Evolutionary conservation across 2,797 vertebrate species (phyloP), one percentile per base, ranked within the genome.

Genomic region (Neostethus bicornis): DNA sequence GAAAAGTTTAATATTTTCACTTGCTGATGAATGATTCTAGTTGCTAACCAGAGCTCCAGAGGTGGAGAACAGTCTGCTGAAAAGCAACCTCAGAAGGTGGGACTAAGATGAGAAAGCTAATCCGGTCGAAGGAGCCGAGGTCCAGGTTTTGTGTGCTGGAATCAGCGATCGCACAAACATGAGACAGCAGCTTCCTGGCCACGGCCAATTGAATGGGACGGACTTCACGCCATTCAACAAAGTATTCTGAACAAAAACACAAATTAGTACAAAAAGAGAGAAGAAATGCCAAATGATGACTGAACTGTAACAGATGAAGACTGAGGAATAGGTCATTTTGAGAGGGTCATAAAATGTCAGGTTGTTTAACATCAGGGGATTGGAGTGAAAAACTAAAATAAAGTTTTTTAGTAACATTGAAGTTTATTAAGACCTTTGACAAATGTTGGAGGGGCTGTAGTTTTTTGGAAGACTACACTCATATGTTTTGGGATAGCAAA

Each of bases 111-210:
- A 98, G 92, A 74, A 99, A 98, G 89, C 95, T 96, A 72, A 98
- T 94, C 83, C 95, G 94, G 88, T 98, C 94, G 0, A 99, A 99
- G 63, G 96, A 98, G 38, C 96, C 97, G 13, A 99, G 87, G 81
- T 99, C 96, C 79, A 99, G 91, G 78, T 98, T 98, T 73, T 98
- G 96, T 43, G 97, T 96, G 85, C 96, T 98, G 84, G 96, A 98
- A 77, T 99, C 97, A 5, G 97, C 97, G 26, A 99, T 97, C 23
- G 96, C 97, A 61, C 96, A 98, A 73, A 98, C 93, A 1, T 98
- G 96, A 17, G 97, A 98, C 44, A 99, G 91, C 50, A 99, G 89
- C 84, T 99, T 98, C 81, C 98, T 93, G 17, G 97, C 97, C 77
- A 98, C 95, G 0, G 96, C 96, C 59, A 98, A 85, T 90, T 99